phyloP scores from a whole-genome alignment of 2,113 vertebrate genomes.

The Ahaetulla prasina region DNA sequence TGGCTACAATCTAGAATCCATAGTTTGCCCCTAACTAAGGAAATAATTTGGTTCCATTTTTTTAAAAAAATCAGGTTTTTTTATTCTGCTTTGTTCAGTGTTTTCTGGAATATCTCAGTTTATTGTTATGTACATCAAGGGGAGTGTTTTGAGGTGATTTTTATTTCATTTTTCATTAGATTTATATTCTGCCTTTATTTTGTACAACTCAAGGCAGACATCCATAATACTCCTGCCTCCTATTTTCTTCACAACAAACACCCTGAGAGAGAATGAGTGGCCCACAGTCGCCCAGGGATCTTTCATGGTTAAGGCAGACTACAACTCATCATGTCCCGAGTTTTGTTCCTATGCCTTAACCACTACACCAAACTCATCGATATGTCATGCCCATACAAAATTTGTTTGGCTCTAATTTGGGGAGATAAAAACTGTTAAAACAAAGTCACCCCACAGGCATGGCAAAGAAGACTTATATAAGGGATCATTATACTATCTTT shows the following conservation, averaged over 20 bases:
- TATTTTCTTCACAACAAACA: not conserved
- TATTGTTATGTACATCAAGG: not conserved
- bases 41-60: not conserved
- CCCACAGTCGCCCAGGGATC: not conserved
- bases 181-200: not conserved
- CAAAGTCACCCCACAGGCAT: not conserved
- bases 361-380: not conserved
- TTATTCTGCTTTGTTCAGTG: not conserved
- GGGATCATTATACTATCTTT: not conserved
- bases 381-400: too few species aligned
- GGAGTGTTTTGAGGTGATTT: not conserved
- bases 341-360: not conserved
- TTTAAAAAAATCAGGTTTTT: fast-evolving
- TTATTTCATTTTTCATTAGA: not conserved
- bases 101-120: not conserved
- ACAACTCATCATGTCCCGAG: not conserved
- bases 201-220: too few species aligned
- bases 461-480: not conserved
- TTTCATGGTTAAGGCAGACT: not conserved
- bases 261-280: not conserved
- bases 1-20: fast-evolving
- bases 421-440: not conserved
- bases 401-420: not conserved
- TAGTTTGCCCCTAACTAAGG: not conserved
- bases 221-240: not conserved